phyloP scores from a whole-genome alignment of 1,140 invertebrate genomes.

The Heliothis subflexa region DNA sequence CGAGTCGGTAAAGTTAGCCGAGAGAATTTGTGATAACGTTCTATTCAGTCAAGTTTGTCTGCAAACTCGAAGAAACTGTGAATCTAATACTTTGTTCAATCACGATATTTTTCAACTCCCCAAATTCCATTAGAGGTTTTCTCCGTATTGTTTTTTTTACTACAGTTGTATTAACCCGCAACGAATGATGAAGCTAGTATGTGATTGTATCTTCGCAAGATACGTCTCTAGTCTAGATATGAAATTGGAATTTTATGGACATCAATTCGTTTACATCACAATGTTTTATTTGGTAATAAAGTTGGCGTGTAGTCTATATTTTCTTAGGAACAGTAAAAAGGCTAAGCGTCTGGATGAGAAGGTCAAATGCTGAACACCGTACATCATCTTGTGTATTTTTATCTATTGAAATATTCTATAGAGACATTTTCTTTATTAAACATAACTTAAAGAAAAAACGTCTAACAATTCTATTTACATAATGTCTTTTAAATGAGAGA shows the following conservation, averaged over 20 bases:
- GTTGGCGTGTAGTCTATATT: slow-evolving; percentile 1
- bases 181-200: neutral
- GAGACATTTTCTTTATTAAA: too few relatives aligned
- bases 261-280: slow-evolving; percentile 4
- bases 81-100: slow-evolving; percentile 27
- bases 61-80: slow-evolving; percentile 59
- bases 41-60: slow-evolving; percentile 62
- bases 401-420: too few relatives aligned
- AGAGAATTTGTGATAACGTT: slow-evolving; percentile 63
- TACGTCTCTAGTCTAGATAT: neutral
- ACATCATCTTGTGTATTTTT: too few relatives aligned
- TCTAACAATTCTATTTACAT: neutral
- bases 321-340: slow-evolving; percentile 14
- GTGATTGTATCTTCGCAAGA: neutral
- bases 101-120: slow-evolving; percentile 24
- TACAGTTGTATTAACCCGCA: neutral
- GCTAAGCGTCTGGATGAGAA: neutral
- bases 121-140: slow-evolving; percentile 22
- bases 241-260: slow-evolving; percentile 12
- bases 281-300: slow-evolving; percentile 33
- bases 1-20: slow-evolving; percentile 63
- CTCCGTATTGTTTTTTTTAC: neutral
- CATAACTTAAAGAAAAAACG: neutral
- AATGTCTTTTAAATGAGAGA: neutral
- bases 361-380: neutral